A percentile compares a stretch with the other conserved stretches of the same genome.
phyloP scores from a whole-genome alignment of 2,888 invertebrate species.

The Chrysopilus asiliformis region DNA sequence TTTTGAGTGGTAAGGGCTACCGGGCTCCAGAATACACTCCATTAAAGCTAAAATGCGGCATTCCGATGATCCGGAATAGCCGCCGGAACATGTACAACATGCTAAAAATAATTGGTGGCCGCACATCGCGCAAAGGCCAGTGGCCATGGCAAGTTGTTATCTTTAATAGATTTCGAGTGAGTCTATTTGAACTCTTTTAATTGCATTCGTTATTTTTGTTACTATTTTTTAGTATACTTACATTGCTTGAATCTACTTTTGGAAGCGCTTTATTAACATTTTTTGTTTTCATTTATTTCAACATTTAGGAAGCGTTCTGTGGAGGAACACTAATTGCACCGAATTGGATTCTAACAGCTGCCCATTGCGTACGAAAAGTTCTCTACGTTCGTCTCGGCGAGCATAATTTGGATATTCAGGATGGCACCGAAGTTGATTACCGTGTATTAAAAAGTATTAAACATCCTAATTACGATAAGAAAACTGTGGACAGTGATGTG shows the following conservation, averaged over 20 bases:
- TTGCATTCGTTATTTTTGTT: no score
- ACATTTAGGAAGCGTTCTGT: constrained; percentile 65
- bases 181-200: constrained; percentile 1
- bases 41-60: constrained; percentile 34
- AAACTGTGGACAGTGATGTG: constrained; percentile 86
- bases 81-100: constrained; percentile 39
- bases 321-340: constrained; percentile 73
- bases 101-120: constrained; percentile 78
- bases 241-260: no score
- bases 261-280: no score
- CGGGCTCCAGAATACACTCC: constrained; percentile 33
- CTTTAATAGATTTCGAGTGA: constrained; percentile 66
- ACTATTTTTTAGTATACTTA: no score
- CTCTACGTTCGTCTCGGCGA: constrained; percentile 75
- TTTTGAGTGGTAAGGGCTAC: constrained; percentile 31
- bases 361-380: constrained; percentile 67
- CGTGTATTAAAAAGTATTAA: constrained; percentile 58
- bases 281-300: constrained; percentile 16
- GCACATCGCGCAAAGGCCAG: constrained; percentile 60
- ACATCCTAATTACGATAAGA: constrained; percentile 75
- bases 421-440: constrained; percentile 66
- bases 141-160: constrained; percentile 96
- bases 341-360: constrained; percentile 76
- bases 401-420: constrained; percentile 60
- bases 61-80: constrained; percentile 24